Conservation (phyloP, 2,113 vertebrate species). For the Petrocephalus zakoni region DNA sequence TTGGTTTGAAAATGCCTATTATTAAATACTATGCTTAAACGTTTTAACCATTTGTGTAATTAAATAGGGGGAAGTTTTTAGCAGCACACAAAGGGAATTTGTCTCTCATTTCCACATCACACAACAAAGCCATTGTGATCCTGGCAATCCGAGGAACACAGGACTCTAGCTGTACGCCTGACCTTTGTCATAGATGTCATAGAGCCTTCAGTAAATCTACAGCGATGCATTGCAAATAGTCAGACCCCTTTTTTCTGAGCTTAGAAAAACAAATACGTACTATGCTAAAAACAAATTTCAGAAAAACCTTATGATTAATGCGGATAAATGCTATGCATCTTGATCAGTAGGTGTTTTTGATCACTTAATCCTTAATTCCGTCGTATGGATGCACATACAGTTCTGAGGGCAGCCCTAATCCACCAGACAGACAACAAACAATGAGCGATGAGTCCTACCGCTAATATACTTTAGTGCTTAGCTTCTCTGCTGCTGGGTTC, state of each 20-base stretch:
- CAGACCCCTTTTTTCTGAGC: not conserved
- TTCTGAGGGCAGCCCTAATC: not conserved
- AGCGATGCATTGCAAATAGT: not conserved
- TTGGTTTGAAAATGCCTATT: not conserved
- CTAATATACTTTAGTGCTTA: not conserved
- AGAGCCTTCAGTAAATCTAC: not conserved
- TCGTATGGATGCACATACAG: not conserved
- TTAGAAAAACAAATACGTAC: not conserved
- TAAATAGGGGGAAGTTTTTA: not conserved
- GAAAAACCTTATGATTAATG: not conserved
- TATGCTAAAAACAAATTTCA: not conserved
- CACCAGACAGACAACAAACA: not conserved
- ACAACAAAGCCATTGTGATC: not conserved
- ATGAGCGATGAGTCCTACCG: not conserved
- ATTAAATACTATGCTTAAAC: not conserved
- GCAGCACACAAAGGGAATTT: not conserved
- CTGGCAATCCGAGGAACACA: not conserved
- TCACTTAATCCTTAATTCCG: not conserved
- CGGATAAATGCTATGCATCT: not conserved
- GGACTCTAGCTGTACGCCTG: not conserved
- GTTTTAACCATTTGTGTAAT: not conserved
- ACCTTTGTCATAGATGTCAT: not conserved
- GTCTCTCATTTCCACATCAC: not conserved
- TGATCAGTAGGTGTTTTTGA: conserved; percentile 1
- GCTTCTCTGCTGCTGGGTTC: not conserved